Evolutionary conservation across 2,113 vertebrate genomes (phyloP).

Genomic region (Poeciliopsis retropinna): DNA sequence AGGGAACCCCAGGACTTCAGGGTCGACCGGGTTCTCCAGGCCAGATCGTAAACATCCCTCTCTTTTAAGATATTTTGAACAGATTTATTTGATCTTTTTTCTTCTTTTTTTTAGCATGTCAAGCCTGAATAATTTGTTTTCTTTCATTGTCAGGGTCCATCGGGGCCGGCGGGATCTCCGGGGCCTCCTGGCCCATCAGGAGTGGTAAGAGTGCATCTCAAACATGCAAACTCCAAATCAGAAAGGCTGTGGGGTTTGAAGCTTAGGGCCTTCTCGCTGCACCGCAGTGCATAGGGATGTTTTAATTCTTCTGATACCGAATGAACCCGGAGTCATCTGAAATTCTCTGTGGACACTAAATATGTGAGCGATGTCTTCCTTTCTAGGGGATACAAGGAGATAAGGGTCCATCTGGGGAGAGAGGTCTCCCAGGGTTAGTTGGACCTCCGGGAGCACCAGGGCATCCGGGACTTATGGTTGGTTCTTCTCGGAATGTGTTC

Average conservation of each 20-base stretch:
- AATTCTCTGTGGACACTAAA: not conserved
- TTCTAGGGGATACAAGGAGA: constrained; percentile 90
- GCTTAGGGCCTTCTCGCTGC: too few species aligned
- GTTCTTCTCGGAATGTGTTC: constrained; percentile 33
- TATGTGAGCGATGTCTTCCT: not conserved
- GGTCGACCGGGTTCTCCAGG: constrained; percentile 90
- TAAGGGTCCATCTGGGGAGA: constrained; percentile 86
- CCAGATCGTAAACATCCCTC: constrained; percentile 83
- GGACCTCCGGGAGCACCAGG: constrained; percentile 89
- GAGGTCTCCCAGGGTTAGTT: constrained; percentile 86
- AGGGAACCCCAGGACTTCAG: constrained; percentile 87
- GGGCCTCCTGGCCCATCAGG: constrained; percentile 87
- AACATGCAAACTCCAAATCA: not conserved
- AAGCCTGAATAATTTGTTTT: constrained; percentile 12
- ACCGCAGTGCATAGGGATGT: too few species aligned
- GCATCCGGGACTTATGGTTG: constrained; percentile 88
- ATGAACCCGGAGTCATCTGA: constrained; percentile 4
- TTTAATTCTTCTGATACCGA: not conserved
- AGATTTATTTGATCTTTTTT: not conserved
- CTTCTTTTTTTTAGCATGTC: not conserved
- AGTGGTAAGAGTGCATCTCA: constrained; percentile 79
- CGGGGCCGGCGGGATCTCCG: constrained; percentile 86
- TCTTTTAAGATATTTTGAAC: not conserved
- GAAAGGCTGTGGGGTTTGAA: too few species aligned
- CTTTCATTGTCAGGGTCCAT: constrained; percentile 80